Evolutionary conservation across 1,140 invertebrate genomes (phyloP).

Genomic region (Parapsyche elsis): DNA sequence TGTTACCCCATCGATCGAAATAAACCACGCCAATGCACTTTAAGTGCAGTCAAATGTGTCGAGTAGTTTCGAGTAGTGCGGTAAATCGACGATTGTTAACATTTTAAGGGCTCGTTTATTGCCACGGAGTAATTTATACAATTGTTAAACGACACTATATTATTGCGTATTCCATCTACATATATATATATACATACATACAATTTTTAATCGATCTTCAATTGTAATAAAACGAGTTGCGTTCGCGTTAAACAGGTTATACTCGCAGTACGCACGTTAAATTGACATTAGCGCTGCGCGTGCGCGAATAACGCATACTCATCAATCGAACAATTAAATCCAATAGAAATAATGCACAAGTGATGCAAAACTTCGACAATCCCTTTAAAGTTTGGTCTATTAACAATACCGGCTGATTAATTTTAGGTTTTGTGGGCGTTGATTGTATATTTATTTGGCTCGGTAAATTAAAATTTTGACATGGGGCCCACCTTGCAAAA

Average conservation of each 20-base stretch:
- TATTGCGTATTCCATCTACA: too few relatives aligned
- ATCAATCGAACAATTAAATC: not conserved
- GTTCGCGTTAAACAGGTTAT: not conserved
- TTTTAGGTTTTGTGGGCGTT: not conserved
- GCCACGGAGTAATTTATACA: too few relatives aligned
- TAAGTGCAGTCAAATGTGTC: too few relatives aligned
- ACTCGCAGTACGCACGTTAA: not conserved
- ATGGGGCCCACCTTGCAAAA: not conserved
- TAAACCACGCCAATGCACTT: too few relatives aligned
- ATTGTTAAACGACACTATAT: too few relatives aligned
- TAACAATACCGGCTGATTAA: not conserved
- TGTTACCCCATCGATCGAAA: too few relatives aligned
- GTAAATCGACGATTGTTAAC: too few relatives aligned
- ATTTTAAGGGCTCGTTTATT: too few relatives aligned
- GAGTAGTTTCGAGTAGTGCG: too few relatives aligned
- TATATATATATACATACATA: too few relatives aligned
- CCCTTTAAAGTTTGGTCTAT: not conserved
- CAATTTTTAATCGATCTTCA: not conserved
- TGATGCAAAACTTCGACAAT: not conserved
- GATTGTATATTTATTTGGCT: conserved; percentile 14
- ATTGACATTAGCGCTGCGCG: conserved; percentile 14
- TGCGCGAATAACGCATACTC: not conserved
- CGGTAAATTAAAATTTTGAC: conserved; percentile 8
- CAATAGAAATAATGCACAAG: not conserved
- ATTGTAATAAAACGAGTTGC: not conserved